Percentiles rank a stretch among this genome's conserved stretches.
These are phyloP conservation scores for Shargacucullia verbasci DNA, from an alignment of 2,888 invertebrate species.

Conservation along the genomic window DNA sequence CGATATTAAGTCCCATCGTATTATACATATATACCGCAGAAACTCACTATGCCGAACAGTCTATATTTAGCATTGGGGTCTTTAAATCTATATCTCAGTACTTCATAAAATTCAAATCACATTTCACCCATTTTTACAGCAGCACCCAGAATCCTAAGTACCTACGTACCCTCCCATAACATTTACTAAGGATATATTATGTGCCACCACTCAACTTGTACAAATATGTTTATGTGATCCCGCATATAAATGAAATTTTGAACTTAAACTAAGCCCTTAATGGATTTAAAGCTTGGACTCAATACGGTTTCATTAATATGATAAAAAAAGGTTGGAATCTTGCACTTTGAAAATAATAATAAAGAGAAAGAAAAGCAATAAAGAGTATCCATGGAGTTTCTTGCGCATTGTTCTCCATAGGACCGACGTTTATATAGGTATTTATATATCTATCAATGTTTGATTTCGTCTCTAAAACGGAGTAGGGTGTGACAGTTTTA, in stretches of 20 bases:
- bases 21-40: no score
- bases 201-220: slow-evolving; percentile 54
- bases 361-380: no score
- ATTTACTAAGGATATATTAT: slow-evolving; percentile 46
- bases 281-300: slow-evolving; percentile 63
- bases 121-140: slow-evolving; percentile 27
- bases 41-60: no score
- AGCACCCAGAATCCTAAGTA: slow-evolving; percentile 17
- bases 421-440: no score
- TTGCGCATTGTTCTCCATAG: no score
- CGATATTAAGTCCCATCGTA: no score
- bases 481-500: no score
- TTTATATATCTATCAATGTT: no score
- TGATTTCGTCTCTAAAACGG: no score
- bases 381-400: no score
- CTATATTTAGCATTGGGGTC: no score
- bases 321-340: not conserved
- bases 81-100: no score
- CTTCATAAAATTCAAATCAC: slow-evolving; percentile 33
- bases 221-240: slow-evolving; percentile 72
- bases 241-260: slow-evolving; percentile 70
- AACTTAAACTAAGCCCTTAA: slow-evolving; percentile 71
- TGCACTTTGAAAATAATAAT: not conserved
- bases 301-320: slow-evolving; percentile 27
- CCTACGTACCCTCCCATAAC: slow-evolving; percentile 18